Evolutionary conservation across 37 sponge, comb jelly and placozoan genomes (phyloP), one percentile per base, ranked within the genome.

Genomic region (Ianthella basta): DNA sequence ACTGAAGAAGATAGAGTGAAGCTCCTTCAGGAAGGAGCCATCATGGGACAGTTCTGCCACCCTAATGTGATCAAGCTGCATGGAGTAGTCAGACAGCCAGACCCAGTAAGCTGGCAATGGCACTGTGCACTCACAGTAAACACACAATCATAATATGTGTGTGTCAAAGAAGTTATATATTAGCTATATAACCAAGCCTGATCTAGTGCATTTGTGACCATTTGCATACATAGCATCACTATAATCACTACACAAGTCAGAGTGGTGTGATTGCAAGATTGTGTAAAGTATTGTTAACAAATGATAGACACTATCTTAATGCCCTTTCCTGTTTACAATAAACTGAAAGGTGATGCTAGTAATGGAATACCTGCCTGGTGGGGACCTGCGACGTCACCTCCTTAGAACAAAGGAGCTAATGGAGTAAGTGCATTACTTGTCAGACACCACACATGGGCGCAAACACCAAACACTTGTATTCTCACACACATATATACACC

Each of bases 41-140:
- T 75, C 8, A 10, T 75, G 78, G 78, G 78, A 41, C 44, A 50
- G 54, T 75, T 75, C 53, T 50, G 5, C 6, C 78, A 75, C 25
- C 78, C 50, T 19, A 75, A 75, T 41, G 53, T 75, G 16, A 16
- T 75, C 44, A 75, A 75, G 23, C 54, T 75, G 23, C 78, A 75
- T 24, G 78, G 78, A 75, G 16, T 75, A 25, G 54, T 75, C 16
- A 75, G 24, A 53, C 4, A 40, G 13, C 20, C 40, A 2, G 37
- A 75, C 15, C 78, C 78, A 36, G 78, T 75, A 41, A 36, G 78
- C 50, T 44, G 50, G 50, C 56, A 70, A 29, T 24, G 87, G 91
- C 85, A 80, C 80, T 33, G 82, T 60, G 0, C 36, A 89, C 85
- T 40, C 70, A 40, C 29, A 38, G 74, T 16, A 60, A 88, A 25